Evolutionary conservation across 2,113 vertebrate genomes (phyloP).

Genomic region (Bufo bufo): DNA sequence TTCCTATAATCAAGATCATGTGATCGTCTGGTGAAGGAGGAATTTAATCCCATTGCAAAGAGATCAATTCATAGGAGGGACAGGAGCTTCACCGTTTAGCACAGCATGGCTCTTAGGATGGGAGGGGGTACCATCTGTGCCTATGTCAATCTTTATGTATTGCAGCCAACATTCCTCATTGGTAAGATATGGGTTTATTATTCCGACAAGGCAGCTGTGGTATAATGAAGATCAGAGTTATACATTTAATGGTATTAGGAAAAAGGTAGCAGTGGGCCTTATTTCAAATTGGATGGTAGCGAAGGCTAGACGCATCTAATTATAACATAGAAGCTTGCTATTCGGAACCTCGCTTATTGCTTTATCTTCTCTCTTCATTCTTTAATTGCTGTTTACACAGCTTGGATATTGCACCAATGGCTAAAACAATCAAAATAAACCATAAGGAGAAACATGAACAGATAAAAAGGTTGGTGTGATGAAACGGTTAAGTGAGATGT

Average conservation of each 20-base stretch:
- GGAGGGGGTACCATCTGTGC: no score
- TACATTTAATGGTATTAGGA: neutral
- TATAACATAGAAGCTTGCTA: neutral
- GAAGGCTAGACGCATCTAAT: neutral
- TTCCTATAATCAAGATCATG: no score
- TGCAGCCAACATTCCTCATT: neutral
- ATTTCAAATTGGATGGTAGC: neutral
- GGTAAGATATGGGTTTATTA: neutral
- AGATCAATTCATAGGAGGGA: no score
- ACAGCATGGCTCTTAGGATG: no score
- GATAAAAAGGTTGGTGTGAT: neutral
- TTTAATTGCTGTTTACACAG: constrained; percentile 24
- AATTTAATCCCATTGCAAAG: no score
- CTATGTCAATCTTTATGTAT: neutral
- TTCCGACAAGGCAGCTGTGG: neutral
- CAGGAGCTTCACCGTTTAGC: no score
- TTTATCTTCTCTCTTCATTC: constrained; percentile 22
- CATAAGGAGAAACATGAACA: constrained; percentile 9
- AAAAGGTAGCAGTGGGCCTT: neutral
- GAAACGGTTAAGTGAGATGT: constrained; percentile 64
- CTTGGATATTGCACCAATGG: neutral
- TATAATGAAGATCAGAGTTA: neutral
- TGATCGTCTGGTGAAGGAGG: no score
- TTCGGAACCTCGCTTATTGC: neutral
- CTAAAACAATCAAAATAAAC: constrained; percentile 24